Base-by-base conservation (phyloP, 37 sponge, comb jelly and placozoan genomes). In the Crambe crambe region DNA sequence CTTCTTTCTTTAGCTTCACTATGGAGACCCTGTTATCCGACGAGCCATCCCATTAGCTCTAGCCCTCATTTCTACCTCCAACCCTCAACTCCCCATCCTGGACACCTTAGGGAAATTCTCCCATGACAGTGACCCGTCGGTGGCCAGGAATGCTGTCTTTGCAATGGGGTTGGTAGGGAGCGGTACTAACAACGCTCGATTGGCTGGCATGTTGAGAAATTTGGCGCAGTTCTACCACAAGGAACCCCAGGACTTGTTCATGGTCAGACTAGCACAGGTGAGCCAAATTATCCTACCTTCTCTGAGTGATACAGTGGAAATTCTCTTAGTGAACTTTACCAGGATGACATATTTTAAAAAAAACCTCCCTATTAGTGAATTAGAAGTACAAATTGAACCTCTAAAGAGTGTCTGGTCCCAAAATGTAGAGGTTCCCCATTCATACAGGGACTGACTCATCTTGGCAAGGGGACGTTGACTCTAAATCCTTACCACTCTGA, bases 191-290 rank as follows among this genome's bases (percentile, higher is more conserved):
- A 98, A 98, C 68, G 96, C 99, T 18, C 63, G 99, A 2, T 72
- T 98, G 56, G 99, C 90, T 21, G 91, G 86, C 64, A 74, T 98
- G 80, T 86, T 98, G 42, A 88, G 96, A 23, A 95, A 95, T 59
- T 87, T 98, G 70, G 99, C 99, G 4, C 92, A 92, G 83, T 98
- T 94, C 74, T 98, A 98, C 44, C 89, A 95, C 81, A 98, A 98
- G 72, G 99, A 98, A 40, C 89, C 92, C 20, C 86, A 75, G 36
- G 86, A 89, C 73, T 75, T 98, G 67, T 98, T 91, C 62, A 91
- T 95, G 94, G 95, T 95, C 65, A 65, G 99, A 56, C 69, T 98
- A 70, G 99, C 99, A 31, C 99, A 98, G 91, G 97, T 94, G 38
- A 51, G 70, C 3, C 10, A 2, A 37, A 8, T n/a, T 23, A 23